Evolutionary conservation across 2,113 vertebrate species (phyloP), one percentile per base, ranked within the genome.

Genomic region (Lophochroa leadbeateri): DNA sequence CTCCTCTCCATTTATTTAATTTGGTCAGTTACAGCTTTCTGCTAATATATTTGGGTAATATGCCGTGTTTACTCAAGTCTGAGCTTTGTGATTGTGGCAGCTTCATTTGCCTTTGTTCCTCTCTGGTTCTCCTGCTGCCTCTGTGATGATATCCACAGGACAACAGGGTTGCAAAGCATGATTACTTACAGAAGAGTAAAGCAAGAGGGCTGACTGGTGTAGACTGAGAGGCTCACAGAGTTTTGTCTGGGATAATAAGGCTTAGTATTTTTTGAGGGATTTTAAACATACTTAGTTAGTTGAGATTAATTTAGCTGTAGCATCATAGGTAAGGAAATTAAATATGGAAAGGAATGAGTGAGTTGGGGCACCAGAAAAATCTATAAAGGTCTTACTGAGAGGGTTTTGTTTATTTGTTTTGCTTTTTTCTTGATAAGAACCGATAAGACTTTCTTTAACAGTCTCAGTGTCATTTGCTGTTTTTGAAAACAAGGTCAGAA

Each of bases 191-290:
- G 20, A 58, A n/a, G 9, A 24, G 3, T 17, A 27, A 67, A 71
- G 24, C 5, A 44, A 60, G 31, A 0, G 1, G 13, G 7, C 12
- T 57, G 20, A 31, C 14, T 37, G 14, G 13, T 21, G 4, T 43
- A 43, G 23, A 53, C 39, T 25, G 13, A 35, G 31, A 83, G 13
- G 12, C 14, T 81, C 8, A 49, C 18, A 44, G 60, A 28, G 10
- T 46, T 9, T 35, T 68, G 9, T 24, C 33, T 69, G 18, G 12
- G 77, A 61, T 77, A 94, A n/a, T 15, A 55, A 5, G 15, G 43
- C 6, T 72, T 63, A 52, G 13, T 44, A 46, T 29, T 78, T 72
- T 82, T 71, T 6, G 28, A 64, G 13, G 10, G 7, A 43, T 21
- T 41, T 67, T 71, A 67, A 81, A 37, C 58, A 24, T 21, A 57